A percentile compares a stretch with the other conserved stretches of the same genome.
Evolutionary conservation across 2,888 invertebrate genomes (phyloP).

Genomic region (Acanthosepion esculentum): DNA sequence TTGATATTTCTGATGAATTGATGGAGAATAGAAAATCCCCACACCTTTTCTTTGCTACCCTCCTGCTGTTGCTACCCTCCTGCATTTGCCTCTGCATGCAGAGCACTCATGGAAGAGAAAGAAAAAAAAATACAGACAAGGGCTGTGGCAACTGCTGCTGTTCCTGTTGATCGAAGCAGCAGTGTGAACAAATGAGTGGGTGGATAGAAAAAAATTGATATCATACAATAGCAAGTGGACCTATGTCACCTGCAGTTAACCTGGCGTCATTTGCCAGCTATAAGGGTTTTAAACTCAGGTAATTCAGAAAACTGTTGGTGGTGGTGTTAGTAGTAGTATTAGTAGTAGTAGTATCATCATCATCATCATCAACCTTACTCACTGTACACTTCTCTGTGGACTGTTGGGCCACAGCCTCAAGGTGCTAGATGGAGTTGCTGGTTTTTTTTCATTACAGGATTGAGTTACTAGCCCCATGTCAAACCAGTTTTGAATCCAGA

Average conservation of each 20-base stretch:
- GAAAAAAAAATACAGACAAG: background rate
- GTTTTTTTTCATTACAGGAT: too few relatives aligned
- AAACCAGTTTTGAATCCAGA: too few relatives aligned
- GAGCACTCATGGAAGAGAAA: background rate
- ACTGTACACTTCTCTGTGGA: too few relatives aligned
- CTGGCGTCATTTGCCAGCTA: background rate
- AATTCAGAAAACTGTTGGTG: background rate
- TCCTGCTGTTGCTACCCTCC: background rate
- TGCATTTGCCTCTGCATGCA: background rate
- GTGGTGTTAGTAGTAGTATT: background rate
- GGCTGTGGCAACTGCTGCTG: background rate
- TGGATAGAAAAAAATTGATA: background rate
- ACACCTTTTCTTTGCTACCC: too few relatives aligned
- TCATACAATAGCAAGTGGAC: background rate
- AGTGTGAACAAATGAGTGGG: background rate
- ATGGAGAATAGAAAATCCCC: background rate
- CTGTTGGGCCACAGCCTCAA: too few relatives aligned
- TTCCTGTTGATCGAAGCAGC: background rate
- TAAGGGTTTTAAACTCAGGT: background rate
- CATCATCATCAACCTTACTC: too few relatives aligned
- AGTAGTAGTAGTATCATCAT: too few relatives aligned
- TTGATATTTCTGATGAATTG: constrained; percentile 17
- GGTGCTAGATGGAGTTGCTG: too few relatives aligned
- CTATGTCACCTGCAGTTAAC: background rate
- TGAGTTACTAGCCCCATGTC: too few relatives aligned